Conservation (phyloP, 2,888 invertebrate genomes). For the Cordilura impudica region DNA sequence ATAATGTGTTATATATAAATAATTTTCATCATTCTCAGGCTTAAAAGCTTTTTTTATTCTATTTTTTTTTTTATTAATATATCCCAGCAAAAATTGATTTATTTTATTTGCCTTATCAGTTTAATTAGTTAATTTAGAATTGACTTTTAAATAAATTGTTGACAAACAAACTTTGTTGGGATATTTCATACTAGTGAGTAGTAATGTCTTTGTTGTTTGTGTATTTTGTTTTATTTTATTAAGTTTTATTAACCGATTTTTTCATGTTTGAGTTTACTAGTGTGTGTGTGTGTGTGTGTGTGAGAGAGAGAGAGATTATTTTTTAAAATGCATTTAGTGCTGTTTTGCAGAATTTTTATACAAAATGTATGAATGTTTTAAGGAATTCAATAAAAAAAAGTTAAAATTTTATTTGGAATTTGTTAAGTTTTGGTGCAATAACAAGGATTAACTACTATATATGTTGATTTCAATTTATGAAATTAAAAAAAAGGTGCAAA, state of each 20-base stretch:
- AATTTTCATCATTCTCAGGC: slow-evolving; percentile 40
- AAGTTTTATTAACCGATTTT: background rate
- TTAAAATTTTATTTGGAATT: slow-evolving; percentile 5
- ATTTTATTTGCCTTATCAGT: too few species aligned
- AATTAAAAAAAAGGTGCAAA: slow-evolving; percentile 39
- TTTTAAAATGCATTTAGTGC: background rate
- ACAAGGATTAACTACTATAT: slow-evolving; percentile 48
- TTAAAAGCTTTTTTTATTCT: slow-evolving; percentile 40
- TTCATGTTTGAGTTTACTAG: background rate
- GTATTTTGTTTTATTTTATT: background rate
- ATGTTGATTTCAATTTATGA: slow-evolving; percentile 15
- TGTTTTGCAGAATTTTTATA: slow-evolving; percentile 7
- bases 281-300: slow-evolving; percentile 11
- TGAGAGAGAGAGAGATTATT: background rate
- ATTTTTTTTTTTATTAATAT: too few species aligned
- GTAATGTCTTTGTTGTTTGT: slow-evolving; percentile 1
- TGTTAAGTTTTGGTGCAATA: slow-evolving; percentile 42
- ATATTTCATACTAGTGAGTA: background rate
- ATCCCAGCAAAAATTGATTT: background rate
- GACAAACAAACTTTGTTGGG: background rate
- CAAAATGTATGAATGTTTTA: background rate
- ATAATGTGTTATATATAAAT: background rate
- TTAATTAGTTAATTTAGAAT: background rate
- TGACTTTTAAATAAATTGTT: too few species aligned
- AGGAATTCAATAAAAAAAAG: background rate